Conservation (phyloP, 2,113 vertebrate species). For the Perca fluviatilis region DNA sequence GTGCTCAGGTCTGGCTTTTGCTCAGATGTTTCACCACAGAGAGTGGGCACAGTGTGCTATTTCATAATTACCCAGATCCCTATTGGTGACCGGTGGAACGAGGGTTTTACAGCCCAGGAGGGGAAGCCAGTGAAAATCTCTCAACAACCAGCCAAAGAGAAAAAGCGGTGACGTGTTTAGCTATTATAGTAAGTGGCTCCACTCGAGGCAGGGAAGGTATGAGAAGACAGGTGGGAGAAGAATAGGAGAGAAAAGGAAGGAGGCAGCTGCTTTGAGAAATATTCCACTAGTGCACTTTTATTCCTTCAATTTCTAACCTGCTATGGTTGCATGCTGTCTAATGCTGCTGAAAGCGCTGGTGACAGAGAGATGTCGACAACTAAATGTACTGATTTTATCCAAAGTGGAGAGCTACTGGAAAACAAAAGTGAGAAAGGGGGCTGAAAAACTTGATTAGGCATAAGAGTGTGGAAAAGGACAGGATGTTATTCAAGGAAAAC, state of each 20-base stretch:
- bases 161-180: slow-evolving; percentile 21
- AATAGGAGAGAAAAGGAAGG: slow-evolving; percentile 24
- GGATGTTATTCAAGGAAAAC: slow-evolving; percentile 29
- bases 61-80: slow-evolving; percentile 66
- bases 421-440: slow-evolving; percentile 17
- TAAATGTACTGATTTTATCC: slow-evolving; percentile 44
- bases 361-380: slow-evolving; percentile 33
- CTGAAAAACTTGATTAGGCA: slow-evolving; percentile 39
- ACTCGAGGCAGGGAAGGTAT: slow-evolving; percentile 47
- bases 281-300: slow-evolving; percentile 36
- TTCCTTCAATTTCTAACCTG: slow-evolving; percentile 5
- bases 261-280: slow-evolving; percentile 30
- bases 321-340: slow-evolving; percentile 14
- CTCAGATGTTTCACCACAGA: slow-evolving; percentile 62
- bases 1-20: slow-evolving; percentile 56
- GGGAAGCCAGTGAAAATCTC: slow-evolving; percentile 38
- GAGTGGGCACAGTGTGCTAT: slow-evolving; percentile 62
- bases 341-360: slow-evolving; percentile 24
- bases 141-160: slow-evolving; percentile 29
- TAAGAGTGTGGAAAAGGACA: neutral
- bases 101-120: slow-evolving; percentile 32
- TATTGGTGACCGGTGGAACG: slow-evolving; percentile 43
- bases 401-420: slow-evolving; percentile 36
- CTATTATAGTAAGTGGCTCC: slow-evolving; percentile 43
- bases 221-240: slow-evolving; percentile 57